Base-by-base conservation (phyloP, 1,140 invertebrate genomes). In the Cyphomyrmex costatus region DNA sequence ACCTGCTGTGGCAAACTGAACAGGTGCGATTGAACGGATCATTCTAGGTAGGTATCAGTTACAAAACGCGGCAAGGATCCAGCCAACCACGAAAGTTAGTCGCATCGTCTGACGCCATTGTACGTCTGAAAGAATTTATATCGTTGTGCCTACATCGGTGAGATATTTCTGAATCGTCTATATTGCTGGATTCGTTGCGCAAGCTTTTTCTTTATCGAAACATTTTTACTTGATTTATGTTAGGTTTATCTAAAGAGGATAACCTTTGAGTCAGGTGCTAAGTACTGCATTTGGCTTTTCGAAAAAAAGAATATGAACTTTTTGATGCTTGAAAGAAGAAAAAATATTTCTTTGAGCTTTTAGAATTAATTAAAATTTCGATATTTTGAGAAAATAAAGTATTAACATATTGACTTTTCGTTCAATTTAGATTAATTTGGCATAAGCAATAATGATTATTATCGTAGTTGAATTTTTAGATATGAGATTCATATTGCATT, bases 141-240 rank as follows among this genome's bases (percentile, higher is more conserved):
- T 42, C 46, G 33, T 21, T 16, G 27, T 7, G 66, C 5, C 56
- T 2, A 24, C 4, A 33, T 21, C 33, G 14, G 7, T 6, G 21
- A 30, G 12, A 21, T 19, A 27, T 60, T 14, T 6, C 12, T 7
- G 27, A n/a, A 42, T 42, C 36, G 36, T 42, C 3, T 58, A n/a
- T 7, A 12, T 58, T 60, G 24, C 10, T n/a, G 10, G 19, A 56
- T 16, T 60, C n/a, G 30, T 84, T 65, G 33, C 42, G 21, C 30
- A 76, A 68, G 14, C 51, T 80, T 24, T 58, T 53, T 68, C 53
- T 88, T 73, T 80, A 65, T 24, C 33, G 66, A 71, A 49, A 56
- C 3, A 58, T 46, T 61, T 71, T 61, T 71, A 49, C 16, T 30
- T 91, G 90, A 91, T 91, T 91, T 89, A 91, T 90, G 65, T 76